Base-by-base conservation (phyloP, 2,797 vertebrate species). In the Valencia hispanica region DNA sequence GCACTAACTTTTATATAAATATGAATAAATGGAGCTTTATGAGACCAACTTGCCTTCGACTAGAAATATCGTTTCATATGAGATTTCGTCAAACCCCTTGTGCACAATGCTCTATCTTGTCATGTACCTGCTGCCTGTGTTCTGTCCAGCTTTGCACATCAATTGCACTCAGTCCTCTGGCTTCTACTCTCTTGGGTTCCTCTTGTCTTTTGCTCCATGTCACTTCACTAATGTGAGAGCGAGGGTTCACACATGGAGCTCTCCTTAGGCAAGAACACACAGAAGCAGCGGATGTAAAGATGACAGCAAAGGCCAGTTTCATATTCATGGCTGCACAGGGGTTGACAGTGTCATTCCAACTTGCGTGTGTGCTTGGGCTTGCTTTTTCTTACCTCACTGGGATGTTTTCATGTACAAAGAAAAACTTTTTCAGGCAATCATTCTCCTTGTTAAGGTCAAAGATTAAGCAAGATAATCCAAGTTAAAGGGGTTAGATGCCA, bases 201-300 rank as follows among this genome's bases (percentile, higher is more conserved):
- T 79, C 6, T 50, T 80, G 72, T 85, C 84, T 79, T 85, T 85
- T 81, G 78, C 78, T 91, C 72, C 9, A 36, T 73, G 69, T 79
- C 87, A 76, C 74, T 86, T 75, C 34, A 82, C 81, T 82, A 68
- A 84, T 85, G 77, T 79, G 73, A 82, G 84, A 79, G 77, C 74
- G 72, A 72, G 68, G 83, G 70, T 87, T 90, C 82, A 86, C 88
- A 85, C 81, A 14, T 77, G 61, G 80, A 86, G 43, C 70, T 68
- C 66, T 81, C 74, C 66, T 4, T 70, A 77, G 71, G 74, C 73
- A 73, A 47, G 14, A 73, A 39, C 41, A 72, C 71, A 66, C 74
- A 55, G 77, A 75, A 36, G 43, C 27, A 75, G 32, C 75, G 82
- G 14, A 80, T 41, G 69, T 78, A 85, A 68, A 77, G 74, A 88